These are phyloP conservation scores for Thaleichthys pacificus DNA, from an alignment of 2,797 vertebrate genomes.

Conservation along the genomic window DNA sequence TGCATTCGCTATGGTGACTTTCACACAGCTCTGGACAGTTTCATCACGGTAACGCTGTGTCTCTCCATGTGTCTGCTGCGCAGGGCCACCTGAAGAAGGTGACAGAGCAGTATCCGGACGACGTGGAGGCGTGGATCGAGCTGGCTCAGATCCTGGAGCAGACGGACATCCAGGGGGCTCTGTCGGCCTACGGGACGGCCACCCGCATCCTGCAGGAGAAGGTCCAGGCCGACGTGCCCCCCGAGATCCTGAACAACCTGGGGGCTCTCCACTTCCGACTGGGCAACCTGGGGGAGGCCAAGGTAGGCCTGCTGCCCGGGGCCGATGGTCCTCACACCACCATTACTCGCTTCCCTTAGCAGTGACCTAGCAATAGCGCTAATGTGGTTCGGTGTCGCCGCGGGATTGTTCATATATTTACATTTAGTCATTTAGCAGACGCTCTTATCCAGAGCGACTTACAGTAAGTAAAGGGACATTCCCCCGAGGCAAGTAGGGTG, in stretches of 20 bases:
- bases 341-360: no score
- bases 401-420: neutral
- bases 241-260: slow-evolving; percentile 98
- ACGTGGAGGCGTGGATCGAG: slow-evolving; percentile 99
- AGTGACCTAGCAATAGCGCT: no score
- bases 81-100: slow-evolving; percentile 98
- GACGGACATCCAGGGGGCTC: slow-evolving; percentile 96
- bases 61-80: slow-evolving; percentile 17
- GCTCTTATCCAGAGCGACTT: no score
- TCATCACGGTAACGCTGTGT: neutral
- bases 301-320: slow-evolving; percentile 71
- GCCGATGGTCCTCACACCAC: no score
- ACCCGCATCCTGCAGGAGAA: slow-evolving; percentile 98
- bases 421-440: no score
- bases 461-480: no score
- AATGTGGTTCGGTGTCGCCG: no score
- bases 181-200: slow-evolving; percentile 96
- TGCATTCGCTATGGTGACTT: neutral
- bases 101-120: slow-evolving; percentile 97
- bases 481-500: no score
- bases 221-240: slow-evolving; percentile 96
- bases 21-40: neutral
- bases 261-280: slow-evolving; percentile 97
- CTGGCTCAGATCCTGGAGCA: slow-evolving; percentile 97
- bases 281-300: slow-evolving; percentile 96